A percentile compares a stretch with the other conserved stretches of the same genome.
Conservation (phyloP, 2,113 vertebrate species). For the Smithornis capensis region DNA sequence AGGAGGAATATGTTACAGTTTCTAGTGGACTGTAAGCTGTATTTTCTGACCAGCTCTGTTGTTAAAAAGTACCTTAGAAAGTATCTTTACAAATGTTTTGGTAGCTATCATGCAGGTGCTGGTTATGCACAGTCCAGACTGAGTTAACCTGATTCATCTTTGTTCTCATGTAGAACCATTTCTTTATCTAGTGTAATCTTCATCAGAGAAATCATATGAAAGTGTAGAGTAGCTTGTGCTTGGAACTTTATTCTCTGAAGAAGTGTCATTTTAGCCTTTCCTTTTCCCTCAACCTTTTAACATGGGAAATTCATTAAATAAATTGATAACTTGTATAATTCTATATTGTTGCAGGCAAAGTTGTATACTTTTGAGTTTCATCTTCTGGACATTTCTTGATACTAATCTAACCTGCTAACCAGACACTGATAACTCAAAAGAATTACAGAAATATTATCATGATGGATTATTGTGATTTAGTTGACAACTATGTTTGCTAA, state of each 20-base stretch:
- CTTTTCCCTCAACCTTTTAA: background rate
- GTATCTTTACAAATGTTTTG: background rate
- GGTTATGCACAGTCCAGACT: background rate
- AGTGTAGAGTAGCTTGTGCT: background rate
- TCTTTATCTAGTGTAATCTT: background rate
- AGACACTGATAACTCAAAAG: background rate
- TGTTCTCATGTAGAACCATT: background rate
- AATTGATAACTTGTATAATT: background rate
- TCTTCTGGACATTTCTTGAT: background rate
- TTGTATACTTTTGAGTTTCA: background rate
- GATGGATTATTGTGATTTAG: background rate
- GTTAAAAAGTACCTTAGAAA: background rate
- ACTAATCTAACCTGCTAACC: slow-evolving; percentile 12
- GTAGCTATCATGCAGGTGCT: background rate
- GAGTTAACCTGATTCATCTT: background rate
- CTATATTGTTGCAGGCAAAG: background rate
- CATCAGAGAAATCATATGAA: background rate
- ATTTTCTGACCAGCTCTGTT: background rate
- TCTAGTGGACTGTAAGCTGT: background rate
- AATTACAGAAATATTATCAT: background rate
- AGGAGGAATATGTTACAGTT: background rate
- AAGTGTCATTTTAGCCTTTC: background rate
- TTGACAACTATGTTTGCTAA: slow-evolving; percentile 8
- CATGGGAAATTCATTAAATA: background rate
- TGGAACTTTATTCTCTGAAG: background rate